Evolutionary conservation across 2,113 vertebrate species (phyloP), one percentile per base, ranked within the genome.

Genomic region (Hydrochoerus hydrochaeris): DNA sequence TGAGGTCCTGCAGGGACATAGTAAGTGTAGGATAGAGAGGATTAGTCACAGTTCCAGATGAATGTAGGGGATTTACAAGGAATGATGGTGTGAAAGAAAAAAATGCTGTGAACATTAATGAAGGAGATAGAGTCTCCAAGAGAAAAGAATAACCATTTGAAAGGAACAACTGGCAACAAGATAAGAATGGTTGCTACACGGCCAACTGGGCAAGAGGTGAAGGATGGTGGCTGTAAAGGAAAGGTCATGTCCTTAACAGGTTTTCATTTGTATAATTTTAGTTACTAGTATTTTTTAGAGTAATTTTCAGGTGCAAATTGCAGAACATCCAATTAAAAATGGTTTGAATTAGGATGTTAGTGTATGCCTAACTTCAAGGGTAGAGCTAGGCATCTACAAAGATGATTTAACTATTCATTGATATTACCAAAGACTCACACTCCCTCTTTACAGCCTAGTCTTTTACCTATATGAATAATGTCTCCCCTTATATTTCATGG

Each of bases 221-320:
- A 9, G 24, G 14, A 32, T 4, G 4, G 24, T 65, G 32, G 28
- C 32, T 80, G 0, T 83, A 78, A 88, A 85, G 35, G 4, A 83
- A 93, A 91, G 24, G 4, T 63, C 41, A 2, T 80, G 24, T 73
- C 71, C 54, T 35, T 67, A 77, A 71, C 28, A 97, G 5, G 3
- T 75, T 95, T 95, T 71, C 67, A 2, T 86, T 83, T 44, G 32
- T 62, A 20, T 24, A 65, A 69, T 88, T 90, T 90, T 46, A 96
- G 46, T 82, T 87, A 71, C n/a, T 65, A 62, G 20, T 26, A 63
- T 91, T 88, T 87, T 32, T 92, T 91, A 89, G n/a, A 77, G 82
- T 94, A 87, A 81, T 75, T 95, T 92, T 83, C 93, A 96, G 17
- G 26, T 96, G 75, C 60, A 88, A 22, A 44, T 97, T 90, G 54